These are phyloP conservation scores for Cyprinella venusta DNA, from an alignment of 2,797 vertebrate genomes.

Conservation along the genomic window DNA sequence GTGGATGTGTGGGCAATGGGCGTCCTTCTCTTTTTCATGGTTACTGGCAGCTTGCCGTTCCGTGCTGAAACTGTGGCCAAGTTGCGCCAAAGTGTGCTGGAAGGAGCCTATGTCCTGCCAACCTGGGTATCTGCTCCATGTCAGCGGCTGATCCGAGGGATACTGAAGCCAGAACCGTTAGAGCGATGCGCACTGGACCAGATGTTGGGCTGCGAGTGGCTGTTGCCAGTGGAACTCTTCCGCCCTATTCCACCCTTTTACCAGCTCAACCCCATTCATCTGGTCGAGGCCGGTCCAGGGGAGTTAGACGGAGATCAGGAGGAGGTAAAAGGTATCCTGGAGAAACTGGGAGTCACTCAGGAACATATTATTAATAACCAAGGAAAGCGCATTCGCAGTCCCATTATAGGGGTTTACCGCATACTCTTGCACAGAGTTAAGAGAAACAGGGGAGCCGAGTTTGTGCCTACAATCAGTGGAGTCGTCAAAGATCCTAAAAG, in stretches of 20 bases:
- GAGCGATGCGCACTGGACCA: conserved; percentile 85
- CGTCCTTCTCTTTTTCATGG: conserved; percentile 93
- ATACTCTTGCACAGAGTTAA: conserved; percentile 88
- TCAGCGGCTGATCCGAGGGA: conserved; percentile 85
- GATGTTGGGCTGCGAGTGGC: conserved; percentile 92
- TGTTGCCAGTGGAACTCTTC: conserved; percentile 85
- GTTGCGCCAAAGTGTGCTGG: conserved; percentile 86
- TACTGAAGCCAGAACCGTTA: conserved; percentile 78
- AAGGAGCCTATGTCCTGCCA: conserved; percentile 80
- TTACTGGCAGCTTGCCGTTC: conserved; percentile 89
- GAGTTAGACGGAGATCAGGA: conserved; percentile 75
- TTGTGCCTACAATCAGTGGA: conserved; percentile 78
- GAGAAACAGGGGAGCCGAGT: conserved; percentile 81
- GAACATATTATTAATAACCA: conserved; percentile 83
- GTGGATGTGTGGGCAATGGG: conserved; percentile 97
- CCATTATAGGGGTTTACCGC: conserved; percentile 86
- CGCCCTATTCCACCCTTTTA: conserved; percentile 75
- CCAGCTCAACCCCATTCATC: conserved; percentile 75
- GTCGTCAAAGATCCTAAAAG: conserved; percentile 81
- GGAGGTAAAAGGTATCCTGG: conserved; percentile 81
- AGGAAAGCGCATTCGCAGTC: conserved; percentile 77
- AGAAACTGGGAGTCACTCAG: conserved; percentile 85
- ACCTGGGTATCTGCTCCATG: conserved; percentile 85
- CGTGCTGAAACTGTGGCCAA: conserved; percentile 92
- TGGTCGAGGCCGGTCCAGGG: conserved; percentile 67